Conservation (phyloP, 1,140 invertebrate genomes). For the Drosophila azteca region DNA sequence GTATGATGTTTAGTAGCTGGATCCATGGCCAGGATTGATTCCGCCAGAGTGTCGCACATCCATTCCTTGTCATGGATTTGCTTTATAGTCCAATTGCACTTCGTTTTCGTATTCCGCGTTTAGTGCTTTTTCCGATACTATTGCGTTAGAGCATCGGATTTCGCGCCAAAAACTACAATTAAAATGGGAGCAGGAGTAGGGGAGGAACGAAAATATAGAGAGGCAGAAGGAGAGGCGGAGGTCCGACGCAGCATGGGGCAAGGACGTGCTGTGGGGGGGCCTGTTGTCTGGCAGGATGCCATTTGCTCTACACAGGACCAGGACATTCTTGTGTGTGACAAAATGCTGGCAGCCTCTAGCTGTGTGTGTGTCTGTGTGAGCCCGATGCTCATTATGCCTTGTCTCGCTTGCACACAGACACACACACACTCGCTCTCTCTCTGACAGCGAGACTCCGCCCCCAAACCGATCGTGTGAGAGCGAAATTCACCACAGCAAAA, state of each 20-base stretch:
- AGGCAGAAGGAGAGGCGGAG: neutral
- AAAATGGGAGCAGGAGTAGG: neutral
- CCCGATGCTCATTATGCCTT: neutral
- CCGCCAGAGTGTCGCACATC: too few species aligned
- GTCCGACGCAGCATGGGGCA: conserved; percentile 15
- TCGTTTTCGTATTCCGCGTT: neutral
- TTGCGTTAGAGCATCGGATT: conserved; percentile 40
- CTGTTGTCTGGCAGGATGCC: neutral
- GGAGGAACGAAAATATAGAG: conserved; percentile 7
- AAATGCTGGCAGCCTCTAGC: neutral
- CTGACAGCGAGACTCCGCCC: conserved; percentile 52
- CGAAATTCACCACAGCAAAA: conserved; percentile 41
- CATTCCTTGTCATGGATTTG: too few species aligned
- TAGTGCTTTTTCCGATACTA: conserved; percentile 2
- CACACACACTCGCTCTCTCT: neutral
- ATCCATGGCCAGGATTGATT: too few species aligned
- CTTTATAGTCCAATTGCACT: too few species aligned
- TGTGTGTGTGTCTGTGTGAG: conserved; percentile 3
- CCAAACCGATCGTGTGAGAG: conserved; percentile 68
- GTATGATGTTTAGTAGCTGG: too few species aligned
- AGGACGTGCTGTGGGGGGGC: conserved; percentile 6
- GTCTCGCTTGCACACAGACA: conserved; percentile 49
- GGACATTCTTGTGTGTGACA: conserved; percentile 16
- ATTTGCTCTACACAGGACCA: neutral
- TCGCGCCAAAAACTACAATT: conserved; percentile 60